Conservation (phyloP, 2,113 vertebrate species). For the Ardeotis arabs region DNA sequence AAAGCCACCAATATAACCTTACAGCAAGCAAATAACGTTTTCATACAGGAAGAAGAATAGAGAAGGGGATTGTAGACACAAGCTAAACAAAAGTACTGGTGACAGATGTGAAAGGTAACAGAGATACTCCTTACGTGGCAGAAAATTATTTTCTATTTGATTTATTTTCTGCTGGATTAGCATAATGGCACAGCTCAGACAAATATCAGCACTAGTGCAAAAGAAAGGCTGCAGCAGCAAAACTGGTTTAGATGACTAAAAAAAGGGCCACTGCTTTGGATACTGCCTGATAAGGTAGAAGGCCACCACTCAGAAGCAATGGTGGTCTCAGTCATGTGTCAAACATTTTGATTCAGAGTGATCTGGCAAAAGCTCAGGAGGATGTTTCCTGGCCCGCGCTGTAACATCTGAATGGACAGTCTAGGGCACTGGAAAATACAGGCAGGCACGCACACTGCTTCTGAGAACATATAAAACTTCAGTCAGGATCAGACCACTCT, state of each 20-base stretch:
- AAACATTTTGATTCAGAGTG: not conserved
- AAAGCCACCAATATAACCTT: not conserved
- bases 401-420: not conserved
- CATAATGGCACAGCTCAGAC: not conserved
- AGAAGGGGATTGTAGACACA: not conserved
- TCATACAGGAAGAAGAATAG: not conserved
- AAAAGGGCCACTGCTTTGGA: not conserved
- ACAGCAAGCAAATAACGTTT: not conserved
- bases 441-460: not conserved
- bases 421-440: not conserved
- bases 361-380: not conserved
- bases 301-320: not conserved
- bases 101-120: not conserved
- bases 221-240: not conserved
- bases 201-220: not conserved
- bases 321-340: not conserved
- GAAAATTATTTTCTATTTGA: not conserved
- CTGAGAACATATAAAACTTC: not conserved
- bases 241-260: not conserved
- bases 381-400: not conserved
- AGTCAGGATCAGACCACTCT: not conserved
- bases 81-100: not conserved
- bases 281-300: not conserved
- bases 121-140: not conserved
- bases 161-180: constrained; percentile 15